phyloP scores from a whole-genome alignment of 2,888 invertebrate species.

The Himalopsyche japonica region DNA sequence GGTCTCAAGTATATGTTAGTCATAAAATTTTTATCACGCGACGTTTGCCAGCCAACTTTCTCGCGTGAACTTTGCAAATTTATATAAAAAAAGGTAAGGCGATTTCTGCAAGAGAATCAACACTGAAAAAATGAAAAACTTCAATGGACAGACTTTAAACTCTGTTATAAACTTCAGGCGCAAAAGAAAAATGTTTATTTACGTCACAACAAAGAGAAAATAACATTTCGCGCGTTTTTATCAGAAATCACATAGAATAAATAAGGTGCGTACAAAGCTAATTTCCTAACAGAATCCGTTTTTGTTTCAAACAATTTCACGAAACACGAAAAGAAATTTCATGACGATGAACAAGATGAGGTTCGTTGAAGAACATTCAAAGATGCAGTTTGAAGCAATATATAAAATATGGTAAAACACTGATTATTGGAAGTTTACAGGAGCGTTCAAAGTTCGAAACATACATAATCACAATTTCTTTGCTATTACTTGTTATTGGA shows the following conservation, averaged over 20 bases:
- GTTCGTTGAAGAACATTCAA: too few relatives aligned
- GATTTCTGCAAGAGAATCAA: background rate
- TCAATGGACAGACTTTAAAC: background rate
- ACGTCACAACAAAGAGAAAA: background rate
- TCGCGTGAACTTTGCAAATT: background rate
- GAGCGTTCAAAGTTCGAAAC: too few relatives aligned
- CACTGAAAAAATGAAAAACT: background rate
- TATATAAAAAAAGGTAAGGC: background rate
- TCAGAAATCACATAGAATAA: background rate
- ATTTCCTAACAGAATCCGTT: too few relatives aligned
- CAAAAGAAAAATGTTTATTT: background rate
- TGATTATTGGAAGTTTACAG: too few relatives aligned
- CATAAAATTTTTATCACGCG: background rate
- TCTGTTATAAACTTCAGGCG: background rate
- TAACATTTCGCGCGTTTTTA: background rate
- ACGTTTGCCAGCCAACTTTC: background rate
- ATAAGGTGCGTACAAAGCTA: background rate
- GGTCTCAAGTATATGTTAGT: background rate
- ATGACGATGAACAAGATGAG: too few relatives aligned
- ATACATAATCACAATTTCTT: too few relatives aligned
- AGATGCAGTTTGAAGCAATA: too few relatives aligned
- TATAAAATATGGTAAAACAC: too few relatives aligned
- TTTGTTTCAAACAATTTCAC: too few relatives aligned
- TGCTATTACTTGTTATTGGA: too few relatives aligned
- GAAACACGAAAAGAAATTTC: too few relatives aligned